Percentiles rank a stretch among this genome's conserved stretches.
These are phyloP conservation scores for Tadarida brasiliensis DNA, from an alignment of 2,797 vertebrate species.

Conservation along the genomic window DNA sequence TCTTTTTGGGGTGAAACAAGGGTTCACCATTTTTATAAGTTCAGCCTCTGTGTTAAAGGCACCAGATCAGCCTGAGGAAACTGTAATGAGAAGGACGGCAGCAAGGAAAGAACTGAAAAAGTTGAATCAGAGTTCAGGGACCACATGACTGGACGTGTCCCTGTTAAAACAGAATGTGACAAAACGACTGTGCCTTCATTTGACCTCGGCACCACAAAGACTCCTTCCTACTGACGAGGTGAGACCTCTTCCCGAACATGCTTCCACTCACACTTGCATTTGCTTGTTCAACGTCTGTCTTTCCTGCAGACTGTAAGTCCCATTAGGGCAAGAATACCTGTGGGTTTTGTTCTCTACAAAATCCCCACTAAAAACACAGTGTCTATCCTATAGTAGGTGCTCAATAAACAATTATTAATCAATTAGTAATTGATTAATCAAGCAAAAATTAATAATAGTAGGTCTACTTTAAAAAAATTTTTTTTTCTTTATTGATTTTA, in stretches of 20 bases:
- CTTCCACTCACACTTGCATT: not conserved
- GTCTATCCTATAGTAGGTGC: not conserved
- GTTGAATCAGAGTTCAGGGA: not conserved
- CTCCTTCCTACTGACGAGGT: not conserved
- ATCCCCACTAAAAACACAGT: not conserved
- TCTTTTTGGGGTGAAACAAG: not conserved
- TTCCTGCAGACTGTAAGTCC: rapidly evolving
- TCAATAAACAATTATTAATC: not conserved
- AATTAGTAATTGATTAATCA: not conserved
- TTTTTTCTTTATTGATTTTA: no score
- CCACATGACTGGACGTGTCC: not conserved
- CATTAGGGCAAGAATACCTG: not conserved
- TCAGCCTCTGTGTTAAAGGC: not conserved
- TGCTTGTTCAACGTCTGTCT: not conserved
- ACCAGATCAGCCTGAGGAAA: not conserved
- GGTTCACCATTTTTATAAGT: not conserved
- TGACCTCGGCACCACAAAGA: not conserved
- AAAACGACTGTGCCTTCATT: not conserved
- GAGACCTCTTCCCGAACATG: not conserved
- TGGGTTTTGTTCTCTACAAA: not conserved
- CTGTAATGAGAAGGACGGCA: not conserved
- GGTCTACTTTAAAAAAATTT: not conserved
- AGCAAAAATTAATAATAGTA: not conserved
- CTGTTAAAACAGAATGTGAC: not conserved
- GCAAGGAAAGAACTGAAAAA: not conserved